Percentiles rank a stretch among this genome's conserved stretches.
Conservation (phyloP, 2,888 invertebrate species). For the Meghimatium bilineatum region DNA sequence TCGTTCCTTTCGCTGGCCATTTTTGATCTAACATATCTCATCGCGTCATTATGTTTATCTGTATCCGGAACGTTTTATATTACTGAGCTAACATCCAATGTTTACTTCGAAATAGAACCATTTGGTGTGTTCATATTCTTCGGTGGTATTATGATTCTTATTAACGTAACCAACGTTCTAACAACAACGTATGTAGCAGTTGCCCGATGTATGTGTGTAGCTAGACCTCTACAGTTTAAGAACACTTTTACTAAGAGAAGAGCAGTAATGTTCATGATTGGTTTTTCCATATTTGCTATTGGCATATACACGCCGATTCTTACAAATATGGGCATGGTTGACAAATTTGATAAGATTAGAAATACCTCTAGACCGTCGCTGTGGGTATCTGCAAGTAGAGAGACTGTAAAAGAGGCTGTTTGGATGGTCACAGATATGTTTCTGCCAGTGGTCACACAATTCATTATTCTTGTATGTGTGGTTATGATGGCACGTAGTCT, state of each 20-base stretch:
- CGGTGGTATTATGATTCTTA: not conserved
- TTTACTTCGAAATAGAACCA: not conserved
- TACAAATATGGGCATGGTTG: not conserved
- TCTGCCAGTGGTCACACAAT: not conserved
- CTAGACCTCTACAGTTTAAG: conserved; percentile 22
- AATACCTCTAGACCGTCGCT: conserved; percentile 2
- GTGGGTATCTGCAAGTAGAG: conserved; percentile 7
- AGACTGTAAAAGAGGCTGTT: not conserved
- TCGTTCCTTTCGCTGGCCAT: not conserved
- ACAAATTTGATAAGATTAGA: not conserved
- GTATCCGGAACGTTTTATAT: not conserved
- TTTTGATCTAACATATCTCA: not conserved
- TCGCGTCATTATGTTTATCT: not conserved
- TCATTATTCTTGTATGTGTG: not conserved
- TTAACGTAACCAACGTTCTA: not conserved
- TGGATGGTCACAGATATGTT: not conserved
- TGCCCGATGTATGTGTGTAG: conserved; percentile 23
- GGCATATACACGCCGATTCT: conserved; percentile 20
- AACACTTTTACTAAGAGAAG: not conserved
- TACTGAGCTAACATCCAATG: not conserved
- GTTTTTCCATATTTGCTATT: not conserved
- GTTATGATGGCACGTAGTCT: conserved; percentile 3
- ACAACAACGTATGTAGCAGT: conserved; percentile 31
- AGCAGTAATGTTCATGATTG: not conserved
- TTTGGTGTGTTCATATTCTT: not conserved